Evolutionary conservation across 2,797 vertebrate genomes (phyloP).

Genomic region (Eulemur rubriventer): DNA sequence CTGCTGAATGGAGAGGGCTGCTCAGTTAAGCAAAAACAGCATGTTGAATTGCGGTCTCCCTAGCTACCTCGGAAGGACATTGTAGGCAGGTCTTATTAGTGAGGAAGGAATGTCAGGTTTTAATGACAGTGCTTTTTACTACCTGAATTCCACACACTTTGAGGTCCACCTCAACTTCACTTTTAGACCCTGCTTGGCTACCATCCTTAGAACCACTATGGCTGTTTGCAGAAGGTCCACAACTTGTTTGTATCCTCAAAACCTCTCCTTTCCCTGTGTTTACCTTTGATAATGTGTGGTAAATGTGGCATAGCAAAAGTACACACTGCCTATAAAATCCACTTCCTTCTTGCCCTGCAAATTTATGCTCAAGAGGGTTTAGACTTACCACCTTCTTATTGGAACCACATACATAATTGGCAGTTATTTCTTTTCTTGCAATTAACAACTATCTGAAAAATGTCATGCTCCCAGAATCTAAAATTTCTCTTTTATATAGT

Average conservation of each 20-base stretch:
- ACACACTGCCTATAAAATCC: constrained; percentile 80
- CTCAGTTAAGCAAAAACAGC: neutral
- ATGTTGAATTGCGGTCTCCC: neutral
- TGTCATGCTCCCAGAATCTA: constrained; percentile 79
- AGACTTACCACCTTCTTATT: constrained; percentile 74
- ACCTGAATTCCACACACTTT: constrained; percentile 79
- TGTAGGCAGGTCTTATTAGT: constrained; percentile 31
- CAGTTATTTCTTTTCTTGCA: constrained; percentile 73
- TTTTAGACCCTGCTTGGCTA: constrained; percentile 61
- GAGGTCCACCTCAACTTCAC: constrained; percentile 2
- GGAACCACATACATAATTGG: constrained; percentile 68
- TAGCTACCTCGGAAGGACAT: neutral
- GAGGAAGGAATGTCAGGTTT: constrained; percentile 79
- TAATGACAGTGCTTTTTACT: constrained; percentile 62
- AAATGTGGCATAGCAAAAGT: constrained; percentile 87
- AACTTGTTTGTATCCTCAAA: constrained; percentile 82
- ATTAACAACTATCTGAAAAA: constrained; percentile 80
- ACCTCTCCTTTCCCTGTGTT: constrained; percentile 84
- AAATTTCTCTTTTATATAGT: constrained; percentile 75
- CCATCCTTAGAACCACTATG: constrained; percentile 63
- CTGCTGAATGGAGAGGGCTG: neutral
- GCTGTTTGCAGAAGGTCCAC: constrained; percentile 77
- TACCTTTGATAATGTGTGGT: constrained; percentile 85
- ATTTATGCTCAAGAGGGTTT: constrained; percentile 74
- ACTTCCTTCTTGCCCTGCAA: constrained; percentile 81